A percentile compares a stretch with the other conserved stretches of the same genome.
These are phyloP conservation scores for Thamnophis elegans DNA, from an alignment of 2,797 vertebrate species.

Conservation along the genomic window DNA sequence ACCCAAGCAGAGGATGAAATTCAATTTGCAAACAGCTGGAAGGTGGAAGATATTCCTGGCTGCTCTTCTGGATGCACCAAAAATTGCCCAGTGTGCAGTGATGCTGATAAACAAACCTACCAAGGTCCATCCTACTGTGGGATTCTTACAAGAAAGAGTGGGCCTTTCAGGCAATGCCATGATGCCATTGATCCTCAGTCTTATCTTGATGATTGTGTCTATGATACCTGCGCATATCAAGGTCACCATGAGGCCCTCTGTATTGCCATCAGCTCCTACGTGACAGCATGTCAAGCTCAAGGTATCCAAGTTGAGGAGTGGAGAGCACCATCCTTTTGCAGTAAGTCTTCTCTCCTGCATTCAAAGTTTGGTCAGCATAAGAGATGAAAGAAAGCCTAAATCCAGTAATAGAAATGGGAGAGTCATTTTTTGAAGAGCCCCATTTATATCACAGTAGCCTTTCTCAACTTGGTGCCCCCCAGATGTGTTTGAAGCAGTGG, in stretches of 20 bases:
- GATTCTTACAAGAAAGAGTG: no score
- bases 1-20: constrained; percentile 23
- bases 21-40: constrained; percentile 75
- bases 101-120: constrained; percentile 14
- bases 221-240: constrained; percentile 75
- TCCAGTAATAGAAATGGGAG: background rate
- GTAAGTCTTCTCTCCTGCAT: constrained; percentile 63
- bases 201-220: constrained; percentile 76
- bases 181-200: constrained; percentile 56
- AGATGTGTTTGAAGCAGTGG: background rate
- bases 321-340: constrained; percentile 70
- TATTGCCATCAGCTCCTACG: constrained; percentile 70
- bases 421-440: background rate
- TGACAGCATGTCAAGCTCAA: constrained; percentile 67
- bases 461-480: background rate
- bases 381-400: background rate
- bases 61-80: constrained; percentile 71
- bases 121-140: constrained; percentile 52
- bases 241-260: constrained; percentile 73
- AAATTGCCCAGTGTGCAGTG: constrained; percentile 64
- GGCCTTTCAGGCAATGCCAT: no score
- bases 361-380: no score
- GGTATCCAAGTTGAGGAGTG: constrained; percentile 64
- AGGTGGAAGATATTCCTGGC: constrained; percentile 61
- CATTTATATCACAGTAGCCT: background rate